Evolutionary conservation across 1,140 invertebrate species (phyloP).

Genomic region (Diorhabda carinulata): DNA sequence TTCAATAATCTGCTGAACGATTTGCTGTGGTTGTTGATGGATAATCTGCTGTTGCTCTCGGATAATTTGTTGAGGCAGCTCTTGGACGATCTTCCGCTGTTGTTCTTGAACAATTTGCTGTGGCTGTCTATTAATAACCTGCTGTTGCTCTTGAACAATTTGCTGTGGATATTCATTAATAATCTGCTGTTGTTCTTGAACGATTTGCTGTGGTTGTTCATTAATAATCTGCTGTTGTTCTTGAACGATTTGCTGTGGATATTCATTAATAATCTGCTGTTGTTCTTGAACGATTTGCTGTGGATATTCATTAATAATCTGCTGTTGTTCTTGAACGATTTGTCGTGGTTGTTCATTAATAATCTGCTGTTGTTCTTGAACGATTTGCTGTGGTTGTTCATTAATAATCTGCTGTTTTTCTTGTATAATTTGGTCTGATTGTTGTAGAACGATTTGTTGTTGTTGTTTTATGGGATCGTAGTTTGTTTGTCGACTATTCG

Average conservation of each 20-base stretch:
- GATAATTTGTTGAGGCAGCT: neutral
- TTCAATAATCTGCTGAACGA: neutral
- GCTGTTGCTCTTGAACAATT: neutral
- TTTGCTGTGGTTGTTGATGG: neutral
- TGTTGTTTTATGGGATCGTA: neutral
- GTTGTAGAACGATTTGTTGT: neutral
- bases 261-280: neutral
- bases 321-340: neutral
- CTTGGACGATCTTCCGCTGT: slow-evolving; percentile 4
- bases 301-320: neutral
- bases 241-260: neutral
- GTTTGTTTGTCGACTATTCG: too few species aligned
- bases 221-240: neutral
- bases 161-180: neutral
- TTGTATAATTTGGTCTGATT: neutral
- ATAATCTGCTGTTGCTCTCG: neutral
- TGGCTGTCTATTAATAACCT: neutral
- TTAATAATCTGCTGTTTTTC: neutral
- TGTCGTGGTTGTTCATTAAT: neutral
- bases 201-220: neutral
- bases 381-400: neutral
- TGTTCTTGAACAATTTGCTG: neutral
- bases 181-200: neutral
- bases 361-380: neutral
- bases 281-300: neutral